Conservation (phyloP, 2,888 invertebrate genomes). For the Brachyptera putata region DNA sequence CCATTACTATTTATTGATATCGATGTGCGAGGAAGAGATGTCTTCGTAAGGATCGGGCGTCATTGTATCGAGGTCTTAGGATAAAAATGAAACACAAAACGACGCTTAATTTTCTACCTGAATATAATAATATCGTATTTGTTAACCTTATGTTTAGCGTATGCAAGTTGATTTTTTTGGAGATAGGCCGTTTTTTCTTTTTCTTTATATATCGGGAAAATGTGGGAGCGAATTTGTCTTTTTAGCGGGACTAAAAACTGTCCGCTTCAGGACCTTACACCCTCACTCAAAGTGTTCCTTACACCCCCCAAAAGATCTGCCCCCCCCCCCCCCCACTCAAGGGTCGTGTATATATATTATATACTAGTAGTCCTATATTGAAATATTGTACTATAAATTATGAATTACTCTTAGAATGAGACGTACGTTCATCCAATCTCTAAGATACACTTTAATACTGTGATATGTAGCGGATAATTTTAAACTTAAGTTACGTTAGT, state of each 20-base stretch:
- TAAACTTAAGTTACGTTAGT: conserved; percentile 33
- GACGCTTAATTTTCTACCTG: conserved; percentile 14
- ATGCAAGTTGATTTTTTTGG: conserved; percentile 9
- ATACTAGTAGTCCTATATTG: conserved; percentile 35
- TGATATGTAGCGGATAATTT: conserved; percentile 46
- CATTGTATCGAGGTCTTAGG: conserved; percentile 2
- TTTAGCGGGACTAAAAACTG: background rate
- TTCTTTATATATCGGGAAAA: too few relatives aligned
- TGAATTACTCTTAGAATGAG: conserved; percentile 28
- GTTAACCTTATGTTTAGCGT: conserved; percentile 16
- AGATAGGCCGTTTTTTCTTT: conserved; percentile 11
- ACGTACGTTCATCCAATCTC: conserved; percentile 15
- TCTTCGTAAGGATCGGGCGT: background rate
- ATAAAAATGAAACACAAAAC: background rate
- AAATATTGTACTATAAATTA: conserved; percentile 36
- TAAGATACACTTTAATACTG: conserved; percentile 41
- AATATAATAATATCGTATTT: conserved; percentile 22
- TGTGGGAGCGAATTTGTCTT: too few relatives aligned
- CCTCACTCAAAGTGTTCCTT: conserved; percentile 35
- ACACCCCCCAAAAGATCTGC: conserved; percentile 36
- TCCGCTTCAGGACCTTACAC: too few relatives aligned
- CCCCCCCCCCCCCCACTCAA: conserved; percentile 37
- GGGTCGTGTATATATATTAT: conserved; percentile 38
- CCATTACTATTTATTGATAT: background rate
- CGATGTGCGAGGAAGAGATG: background rate